Evolutionary conservation across 2,888 invertebrate genomes (phyloP).

Genomic region (Aleiodes leptofemur): DNA sequence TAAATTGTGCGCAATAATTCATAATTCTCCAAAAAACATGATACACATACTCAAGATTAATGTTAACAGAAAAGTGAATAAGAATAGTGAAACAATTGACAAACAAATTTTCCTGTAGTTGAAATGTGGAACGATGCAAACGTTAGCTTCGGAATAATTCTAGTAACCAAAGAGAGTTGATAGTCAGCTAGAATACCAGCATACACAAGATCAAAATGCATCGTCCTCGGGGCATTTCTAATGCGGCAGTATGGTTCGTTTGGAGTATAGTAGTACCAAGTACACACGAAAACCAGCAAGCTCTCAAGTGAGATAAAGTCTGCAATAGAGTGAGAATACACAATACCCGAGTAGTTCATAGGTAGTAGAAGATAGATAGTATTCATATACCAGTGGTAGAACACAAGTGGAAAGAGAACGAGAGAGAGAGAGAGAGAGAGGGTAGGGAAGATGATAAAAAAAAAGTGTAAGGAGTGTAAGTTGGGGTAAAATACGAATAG

Average conservation of each 20-base stretch:
- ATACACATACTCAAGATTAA: no score
- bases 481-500: slow-evolving; percentile 39
- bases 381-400: slow-evolving; percentile 45
- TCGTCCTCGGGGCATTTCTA: background rate
- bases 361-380: slow-evolving; percentile 27
- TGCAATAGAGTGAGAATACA: slow-evolving; percentile 33
- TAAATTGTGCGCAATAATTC: no score
- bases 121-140: background rate
- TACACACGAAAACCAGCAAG: background rate
- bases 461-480: slow-evolving; percentile 23
- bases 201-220: slow-evolving; percentile 20
- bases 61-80: no score
- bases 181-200: background rate
- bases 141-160: background rate
- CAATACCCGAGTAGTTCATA: background rate
- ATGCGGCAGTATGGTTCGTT: background rate
- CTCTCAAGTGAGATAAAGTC: no score
- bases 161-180: slow-evolving; percentile 10
- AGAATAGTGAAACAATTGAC: background rate
- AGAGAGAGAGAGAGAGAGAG: background rate
- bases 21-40: no score
- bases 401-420: background rate
- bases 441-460: slow-evolving; percentile 23
- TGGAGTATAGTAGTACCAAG: background rate
- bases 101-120: background rate